Base-by-base conservation (phyloP, 2,113 vertebrate species). In the Psittacara wagleri region DNA sequence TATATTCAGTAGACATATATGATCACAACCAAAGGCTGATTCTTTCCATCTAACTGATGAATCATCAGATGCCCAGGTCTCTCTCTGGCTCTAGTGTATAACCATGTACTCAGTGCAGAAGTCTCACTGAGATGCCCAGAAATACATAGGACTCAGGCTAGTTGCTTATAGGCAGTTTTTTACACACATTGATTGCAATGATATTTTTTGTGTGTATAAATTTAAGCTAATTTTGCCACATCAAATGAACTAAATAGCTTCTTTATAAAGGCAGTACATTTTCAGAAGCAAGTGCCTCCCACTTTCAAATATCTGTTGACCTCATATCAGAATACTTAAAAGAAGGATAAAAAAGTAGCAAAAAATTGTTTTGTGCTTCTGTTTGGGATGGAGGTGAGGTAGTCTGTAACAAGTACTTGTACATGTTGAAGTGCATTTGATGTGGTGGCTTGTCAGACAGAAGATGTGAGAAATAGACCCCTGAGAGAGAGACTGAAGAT, bases 101-200 rank as follows among this genome's bases (percentile, higher is more conserved):
- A 39, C 6, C 46, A 3, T 35, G 9, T 24, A 31, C 33, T 24
- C 5, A 9, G 9, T 12, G 27, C 17, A 62, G 52, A 69, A 77
- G 9, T 61, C 39, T 69, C 14, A 44, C 13, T 0, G 1, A 35
- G 13, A 17, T 49, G 31, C 7, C 44, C n/a, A 69, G 59, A 77
- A 69, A 2, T 33, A 35, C 11, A 7, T 3, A 18, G 6, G 11
- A 74, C 16, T 57, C 33, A 24, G 33, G 31, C 8, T 52, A 33
- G 31, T 31, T 83, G 15, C 52, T 37, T 2, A 48, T 13, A 4
- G 64, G 9, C 7, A 51, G 39, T 76, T 83, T 75, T 43, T 22
- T 33, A 13, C 37, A 15, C 0, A 0, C 15, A 7, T 10, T 54
- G 16, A 41, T 10, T 62, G 2, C 49, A 31, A 37, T 52, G 23